Percentiles rank a stretch among this genome's conserved stretches.
Evolutionary conservation across 2,113 vertebrate species (phyloP).

Genomic region (Tupaia chinensis): DNA sequence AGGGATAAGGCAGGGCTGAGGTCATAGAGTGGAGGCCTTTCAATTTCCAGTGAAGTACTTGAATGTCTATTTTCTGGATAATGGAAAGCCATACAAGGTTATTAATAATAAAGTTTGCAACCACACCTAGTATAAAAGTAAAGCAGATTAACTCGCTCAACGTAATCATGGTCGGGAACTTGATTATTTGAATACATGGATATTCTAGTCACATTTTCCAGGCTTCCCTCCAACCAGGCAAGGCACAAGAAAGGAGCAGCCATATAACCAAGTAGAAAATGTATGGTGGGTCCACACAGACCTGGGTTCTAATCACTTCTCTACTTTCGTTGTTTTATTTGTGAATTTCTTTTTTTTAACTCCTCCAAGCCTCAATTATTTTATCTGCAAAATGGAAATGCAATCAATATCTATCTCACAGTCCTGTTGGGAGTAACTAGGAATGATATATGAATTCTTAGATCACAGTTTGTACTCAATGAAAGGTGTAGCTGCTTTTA

Average conservation of each 20-base stretch:
- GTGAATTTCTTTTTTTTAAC: neutral
- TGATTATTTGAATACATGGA: neutral
- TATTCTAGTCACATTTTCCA: neutral
- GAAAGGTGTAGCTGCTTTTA: neutral
- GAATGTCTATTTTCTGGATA: neutral
- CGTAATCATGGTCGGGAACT: neutral
- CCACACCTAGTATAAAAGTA: neutral
- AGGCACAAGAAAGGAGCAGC: neutral
- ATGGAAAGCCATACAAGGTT: neutral
- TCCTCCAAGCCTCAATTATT: neutral
- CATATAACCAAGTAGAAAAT: neutral
- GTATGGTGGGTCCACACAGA: neutral
- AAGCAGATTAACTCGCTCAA: conserved; percentile 16
- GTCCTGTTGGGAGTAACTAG: neutral
- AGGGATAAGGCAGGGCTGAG: neutral
- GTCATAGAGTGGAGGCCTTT: neutral
- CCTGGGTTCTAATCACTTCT: neutral
- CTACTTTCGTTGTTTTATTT: neutral
- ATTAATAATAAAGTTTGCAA: conserved; percentile 35
- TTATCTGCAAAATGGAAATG: neutral
- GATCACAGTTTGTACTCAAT: neutral
- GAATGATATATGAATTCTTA: neutral
- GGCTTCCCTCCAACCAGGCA: neutral
- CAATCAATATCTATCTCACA: neutral
- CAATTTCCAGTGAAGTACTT: neutral